These are phyloP conservation scores for Corvus hawaiiensis DNA, from an alignment of 2,113 vertebrate species.

Conservation along the genomic window DNA sequence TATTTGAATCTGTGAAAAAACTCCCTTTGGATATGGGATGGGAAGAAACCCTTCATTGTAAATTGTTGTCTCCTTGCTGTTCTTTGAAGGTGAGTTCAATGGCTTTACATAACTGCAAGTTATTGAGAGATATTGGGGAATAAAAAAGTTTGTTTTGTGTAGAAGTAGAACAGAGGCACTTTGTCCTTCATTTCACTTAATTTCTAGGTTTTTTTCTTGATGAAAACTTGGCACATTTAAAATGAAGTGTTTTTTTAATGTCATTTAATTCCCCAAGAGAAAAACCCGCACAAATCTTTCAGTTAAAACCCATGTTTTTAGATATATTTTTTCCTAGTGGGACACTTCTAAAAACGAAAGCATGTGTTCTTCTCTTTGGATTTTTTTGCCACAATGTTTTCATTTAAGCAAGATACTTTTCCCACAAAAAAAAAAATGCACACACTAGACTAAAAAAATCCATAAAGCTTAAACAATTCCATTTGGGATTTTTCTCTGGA, in stretches of 20 bases:
- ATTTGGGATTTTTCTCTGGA: not conserved
- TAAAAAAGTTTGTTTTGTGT: not conserved
- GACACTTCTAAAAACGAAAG: not conserved
- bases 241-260: not conserved
- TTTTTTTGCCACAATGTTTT: not conserved
- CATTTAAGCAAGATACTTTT: not conserved
- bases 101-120: not conserved
- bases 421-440: not conserved
- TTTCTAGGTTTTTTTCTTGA: not conserved
- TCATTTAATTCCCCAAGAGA: not conserved
- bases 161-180: not conserved
- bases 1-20: not conserved
- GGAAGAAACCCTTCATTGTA: not conserved
- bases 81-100: constrained; percentile 28
- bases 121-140: not conserved
- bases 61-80: not conserved
- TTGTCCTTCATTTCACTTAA: constrained; percentile 1
- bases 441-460: not conserved
- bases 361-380: not conserved
- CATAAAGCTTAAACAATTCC: not conserved
- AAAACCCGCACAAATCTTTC: not conserved
- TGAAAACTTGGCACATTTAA: not conserved
- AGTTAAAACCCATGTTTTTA: not conserved
- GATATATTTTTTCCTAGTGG: not conserved
- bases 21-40: not conserved